Evolutionary conservation across 2,797 vertebrate genomes (phyloP), one percentile per base, ranked within the genome.

Genomic region (Adrianichthys oophorus): DNA sequence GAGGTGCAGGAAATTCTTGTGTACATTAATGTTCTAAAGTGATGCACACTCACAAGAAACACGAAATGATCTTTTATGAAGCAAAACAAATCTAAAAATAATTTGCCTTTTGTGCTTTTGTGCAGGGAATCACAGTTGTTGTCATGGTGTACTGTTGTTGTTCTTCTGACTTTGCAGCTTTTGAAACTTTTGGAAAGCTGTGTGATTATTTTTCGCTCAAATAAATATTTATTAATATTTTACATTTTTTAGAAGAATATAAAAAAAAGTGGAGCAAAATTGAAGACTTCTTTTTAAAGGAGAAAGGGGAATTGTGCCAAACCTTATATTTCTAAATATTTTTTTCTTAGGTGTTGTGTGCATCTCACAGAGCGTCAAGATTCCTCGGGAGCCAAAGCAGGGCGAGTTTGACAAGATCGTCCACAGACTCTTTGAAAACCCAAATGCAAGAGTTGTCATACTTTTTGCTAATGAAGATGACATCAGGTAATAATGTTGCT

Each of bases 401-500:
- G 94, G 91, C n/a, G 95, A 97, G 87, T 99, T 96, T 4, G 96
- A 97, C 90, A 98, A 97, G 91, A 92, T 99, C 83, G 96, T 99
- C 84, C 91, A 91, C 0, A 91, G 98, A 47, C 95, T 99, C 21
- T 70, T 94, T 84, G 97, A 99, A 87, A 98, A 96, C 69, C 95
- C 95, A 0, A 96, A 97, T 0, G 98, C 98, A 2, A 89, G 97
- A 57, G 96, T 93, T 0, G 90, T 99, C 85, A 94, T 99, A 85
- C 92, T 98, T 85, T 99, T 99, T 2, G 96, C 98, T 72, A 99
- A 94, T 0, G 98, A 99, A 75, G 98, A 99, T 0, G 98, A 99
- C 32, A 99, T 99, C 91, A 97, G 91, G 98, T 99, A 82, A 84
- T 40, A 17, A 41, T 55, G 18, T 49, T 62, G 62, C 23, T 18